Percentiles rank a stretch among this genome's conserved stretches.
phyloP scores from a whole-genome alignment of 2,888 invertebrate species.

The Phrixothrix hirtus region DNA sequence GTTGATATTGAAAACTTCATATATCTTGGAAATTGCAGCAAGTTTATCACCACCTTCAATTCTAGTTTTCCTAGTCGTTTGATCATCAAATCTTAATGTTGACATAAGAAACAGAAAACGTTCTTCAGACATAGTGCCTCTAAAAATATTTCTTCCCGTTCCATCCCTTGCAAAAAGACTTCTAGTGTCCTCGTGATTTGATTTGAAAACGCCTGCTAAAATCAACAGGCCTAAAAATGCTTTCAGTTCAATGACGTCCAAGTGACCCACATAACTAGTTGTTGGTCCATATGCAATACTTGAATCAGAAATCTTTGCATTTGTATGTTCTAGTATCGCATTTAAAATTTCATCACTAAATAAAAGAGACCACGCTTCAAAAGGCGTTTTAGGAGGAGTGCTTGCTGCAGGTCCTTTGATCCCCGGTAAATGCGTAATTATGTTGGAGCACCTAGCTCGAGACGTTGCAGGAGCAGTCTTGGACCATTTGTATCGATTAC shows the following conservation, averaged over 20 bases:
- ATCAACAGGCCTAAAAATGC: neutral
- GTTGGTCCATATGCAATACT: constrained; percentile 5
- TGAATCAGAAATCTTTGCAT: constrained; percentile 2
- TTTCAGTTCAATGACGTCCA: constrained; percentile 9
- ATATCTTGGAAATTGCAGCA: constrained; percentile 5
- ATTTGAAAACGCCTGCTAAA: constrained; percentile 4
- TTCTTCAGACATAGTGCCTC: constrained; percentile 6
- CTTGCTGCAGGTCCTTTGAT: no score
- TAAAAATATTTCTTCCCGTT: constrained; percentile 8
- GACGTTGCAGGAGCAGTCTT: no score
- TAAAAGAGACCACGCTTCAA: no score
- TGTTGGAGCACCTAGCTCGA: no score
- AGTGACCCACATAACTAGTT: constrained; percentile 8
- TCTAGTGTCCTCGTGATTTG: constrained; percentile 10
- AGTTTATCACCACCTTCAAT: constrained; percentile 10
- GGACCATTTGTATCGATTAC: no score
- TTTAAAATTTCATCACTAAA: no score
- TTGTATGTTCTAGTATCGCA: constrained; percentile 11
- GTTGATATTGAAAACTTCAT: no score
- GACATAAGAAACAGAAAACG: constrained; percentile 4
- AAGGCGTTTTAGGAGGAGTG: no score
- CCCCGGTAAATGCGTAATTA: no score
- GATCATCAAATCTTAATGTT: constrained; percentile 2
- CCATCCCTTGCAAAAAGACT: constrained; percentile 12
- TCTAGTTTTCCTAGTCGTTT: neutral